Evolutionary conservation across 2,888 invertebrate genomes (phyloP), one percentile per base, ranked within the genome.

Genomic region (Cheilosia pagana): DNA sequence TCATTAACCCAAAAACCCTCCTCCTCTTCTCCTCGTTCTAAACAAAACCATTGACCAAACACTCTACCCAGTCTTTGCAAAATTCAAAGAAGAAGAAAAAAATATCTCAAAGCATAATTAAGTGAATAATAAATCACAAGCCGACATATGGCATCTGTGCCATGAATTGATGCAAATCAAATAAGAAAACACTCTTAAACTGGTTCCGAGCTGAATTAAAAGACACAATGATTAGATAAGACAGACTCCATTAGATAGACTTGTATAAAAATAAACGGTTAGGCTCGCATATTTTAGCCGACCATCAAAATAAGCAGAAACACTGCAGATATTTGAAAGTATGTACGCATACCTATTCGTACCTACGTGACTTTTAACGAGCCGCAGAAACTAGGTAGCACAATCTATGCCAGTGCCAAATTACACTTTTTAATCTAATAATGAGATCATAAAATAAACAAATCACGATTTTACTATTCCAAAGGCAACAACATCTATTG

Each of bases 371-470:
- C 35, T 28, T 39, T 65, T 60, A 68, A 43, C 59, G 52, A 67
- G 25, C 52, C 19, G 21, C 39, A 23, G 14, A 14, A 68, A 68
- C 45, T 77, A 70, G 68, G 62, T 62, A 77, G 60, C 59, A 3
- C 59, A 45, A 53, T 35, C 65, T 65, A 55, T 50, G 41, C 67
- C 67, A 41, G 43, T 23, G 67, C 75, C 63, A 65, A 70, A 76
- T 70, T 76, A 76, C 59, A 81, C 43, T 52, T 68, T 43, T 75
- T 76, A 43, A 76, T 81, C 52, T 76, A 45, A 76, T 76, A 76
- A 81, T 60, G 57, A 81, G 70, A 71, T 63, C 76, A 81, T 76
- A 71, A 71, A 76, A 76, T 81, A 76, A 76, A 76, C 81, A 81
- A 76, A 76, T 70, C 81, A 76, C 76, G 81, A 71, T 53, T 59